phyloP scores from a whole-genome alignment of 2,113 vertebrate genomes.

The Amblyornis subalaris region DNA sequence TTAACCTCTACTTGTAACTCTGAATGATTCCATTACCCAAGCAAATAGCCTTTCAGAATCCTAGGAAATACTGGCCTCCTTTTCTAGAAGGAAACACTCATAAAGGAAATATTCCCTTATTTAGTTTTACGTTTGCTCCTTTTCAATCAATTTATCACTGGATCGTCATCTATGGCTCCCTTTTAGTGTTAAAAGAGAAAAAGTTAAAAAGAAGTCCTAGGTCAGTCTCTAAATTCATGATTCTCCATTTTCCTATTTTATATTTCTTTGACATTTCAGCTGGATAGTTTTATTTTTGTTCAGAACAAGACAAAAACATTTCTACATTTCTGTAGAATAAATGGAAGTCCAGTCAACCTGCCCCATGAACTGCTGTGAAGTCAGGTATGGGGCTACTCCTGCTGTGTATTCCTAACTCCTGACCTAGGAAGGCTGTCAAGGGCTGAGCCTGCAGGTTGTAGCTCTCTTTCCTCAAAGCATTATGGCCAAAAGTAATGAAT shows the following conservation, averaged over 20 bases:
- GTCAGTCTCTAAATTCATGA: not conserved
- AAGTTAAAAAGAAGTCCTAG: not conserved
- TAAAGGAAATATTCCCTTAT: not conserved
- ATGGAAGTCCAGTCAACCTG: not conserved
- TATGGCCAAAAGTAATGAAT: not conserved
- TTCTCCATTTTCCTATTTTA: not conserved
- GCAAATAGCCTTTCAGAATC: not conserved
- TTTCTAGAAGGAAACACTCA: not conserved
- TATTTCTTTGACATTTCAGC: not conserved
- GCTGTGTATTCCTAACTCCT: not conserved
- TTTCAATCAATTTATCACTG: not conserved
- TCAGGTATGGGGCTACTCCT: not conserved
- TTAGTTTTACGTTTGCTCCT: not conserved
- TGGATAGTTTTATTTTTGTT: not conserved
- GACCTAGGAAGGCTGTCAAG: not conserved
- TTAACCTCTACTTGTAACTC: not conserved
- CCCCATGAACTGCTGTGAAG: not conserved
- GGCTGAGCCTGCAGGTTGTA: not conserved
- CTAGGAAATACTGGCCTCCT: not conserved
- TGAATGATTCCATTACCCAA: not conserved
- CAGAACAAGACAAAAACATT: not conserved
- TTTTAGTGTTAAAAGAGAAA: not conserved
- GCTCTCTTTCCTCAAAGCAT: not conserved
- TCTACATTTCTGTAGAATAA: not conserved
- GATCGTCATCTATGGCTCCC: not conserved